A percentile compares a stretch with the other conserved stretches of the same genome.
Conservation (phyloP, 2,113 vertebrate species). For the Hippolais icterina region DNA sequence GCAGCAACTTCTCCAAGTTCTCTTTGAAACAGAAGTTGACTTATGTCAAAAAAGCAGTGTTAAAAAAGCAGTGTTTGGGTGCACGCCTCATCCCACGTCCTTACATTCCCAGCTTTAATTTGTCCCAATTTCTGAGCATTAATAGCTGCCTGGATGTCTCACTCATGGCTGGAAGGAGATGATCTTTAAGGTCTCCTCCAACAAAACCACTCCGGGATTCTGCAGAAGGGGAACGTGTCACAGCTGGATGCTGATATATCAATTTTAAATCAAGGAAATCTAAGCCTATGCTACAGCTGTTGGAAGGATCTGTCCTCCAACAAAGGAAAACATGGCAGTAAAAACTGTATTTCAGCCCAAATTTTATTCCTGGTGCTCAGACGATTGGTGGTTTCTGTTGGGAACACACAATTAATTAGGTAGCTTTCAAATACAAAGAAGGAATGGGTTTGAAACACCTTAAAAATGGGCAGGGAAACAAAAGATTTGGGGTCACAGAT, state of each 20-base stretch:
- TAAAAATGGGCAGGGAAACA: neutral
- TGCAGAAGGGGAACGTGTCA: neutral
- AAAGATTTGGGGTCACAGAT: neutral
- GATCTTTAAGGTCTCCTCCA: neutral
- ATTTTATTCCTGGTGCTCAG: neutral
- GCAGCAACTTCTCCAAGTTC: neutral
- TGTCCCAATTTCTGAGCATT: neutral
- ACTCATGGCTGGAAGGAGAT: neutral
- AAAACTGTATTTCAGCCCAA: neutral
- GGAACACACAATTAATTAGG: neutral
- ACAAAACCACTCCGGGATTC: neutral
- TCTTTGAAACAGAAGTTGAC: neutral
- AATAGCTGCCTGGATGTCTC: neutral
- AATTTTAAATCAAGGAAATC: neutral
- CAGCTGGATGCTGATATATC: neutral
- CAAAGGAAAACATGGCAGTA: neutral
- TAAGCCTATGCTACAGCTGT: neutral
- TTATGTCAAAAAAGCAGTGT: neutral
- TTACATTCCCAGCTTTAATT: neutral
- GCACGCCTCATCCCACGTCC: neutral
- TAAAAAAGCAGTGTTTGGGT: neutral
- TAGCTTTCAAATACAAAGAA: neutral
- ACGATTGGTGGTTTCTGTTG: neutral
- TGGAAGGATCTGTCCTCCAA: neutral
- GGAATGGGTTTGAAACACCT: neutral